Evolutionary conservation across 2,797 vertebrate genomes (phyloP), one percentile per base, ranked within the genome.

Genomic region (Cossypha niveicapilla): DNA sequence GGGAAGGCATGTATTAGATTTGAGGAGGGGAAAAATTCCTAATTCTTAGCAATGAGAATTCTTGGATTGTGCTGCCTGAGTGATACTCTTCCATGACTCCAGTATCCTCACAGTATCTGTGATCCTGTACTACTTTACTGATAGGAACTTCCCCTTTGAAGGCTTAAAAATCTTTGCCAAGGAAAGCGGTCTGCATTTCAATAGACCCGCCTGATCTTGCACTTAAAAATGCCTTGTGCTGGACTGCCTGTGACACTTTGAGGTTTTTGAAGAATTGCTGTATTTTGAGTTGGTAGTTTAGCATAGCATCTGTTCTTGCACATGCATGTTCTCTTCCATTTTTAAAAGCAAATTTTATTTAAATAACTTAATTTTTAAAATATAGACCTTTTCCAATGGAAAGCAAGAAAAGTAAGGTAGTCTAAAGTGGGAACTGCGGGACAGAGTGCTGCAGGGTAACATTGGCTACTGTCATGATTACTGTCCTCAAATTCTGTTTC

Each of bases 171-270:
- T 83, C 81, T 97, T 96, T 94, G 95, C 96, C 90, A 91, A 92
- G 96, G 95, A 95, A 96, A 95, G 91, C 0, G 65, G 94, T 93
- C 91, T 96, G 91, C 90, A 76, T 90, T 96, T 96, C 91, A 92
- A 81, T 67, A 92, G 95, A 91, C 72, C 76, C 5, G 22, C 65
- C 72, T 86, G 62, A 80, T 94, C 86, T 95, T 95, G 93, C 96
- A 95, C 94, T 96, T 94, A 90, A 90, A 79, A 96, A 95, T 88
- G 90, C 90, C 92, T 96, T 93, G 80, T 95, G 88, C 88, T 96
- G 94, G 88, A 95, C 88, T 94, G 95, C 92, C 89, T 93, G 85
- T 96, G 90, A 88, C 47, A 86, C 78, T 94, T 90, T 16, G 71
- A 86, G 54, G 54, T 87, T 95, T 93, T 88, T 82, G 50, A 84